A percentile compares a stretch with the other conserved stretches of the same genome.
Conservation (phyloP, 2,797 vertebrate genomes). For the Harpagifer antarcticus region DNA sequence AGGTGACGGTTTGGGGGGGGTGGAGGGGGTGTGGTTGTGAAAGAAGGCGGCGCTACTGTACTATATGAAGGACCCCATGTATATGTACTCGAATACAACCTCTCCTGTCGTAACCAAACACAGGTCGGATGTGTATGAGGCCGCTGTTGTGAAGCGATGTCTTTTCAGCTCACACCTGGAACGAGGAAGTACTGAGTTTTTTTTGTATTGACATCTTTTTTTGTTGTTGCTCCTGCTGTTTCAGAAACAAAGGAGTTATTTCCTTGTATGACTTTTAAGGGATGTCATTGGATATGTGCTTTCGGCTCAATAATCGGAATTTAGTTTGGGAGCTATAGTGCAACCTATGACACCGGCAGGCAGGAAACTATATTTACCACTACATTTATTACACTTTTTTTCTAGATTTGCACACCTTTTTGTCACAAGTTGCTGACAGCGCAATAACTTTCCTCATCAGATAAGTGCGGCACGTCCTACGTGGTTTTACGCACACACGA, state of each 20-base stretch:
- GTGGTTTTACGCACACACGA: slow-evolving; percentile 27
- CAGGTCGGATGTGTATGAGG: slow-evolving; percentile 1
- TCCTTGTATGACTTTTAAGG: not conserved
- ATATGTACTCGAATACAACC: slow-evolving; percentile 60
- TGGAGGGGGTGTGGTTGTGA: not conserved
- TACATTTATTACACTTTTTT: too few species aligned
- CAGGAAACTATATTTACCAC: not conserved
- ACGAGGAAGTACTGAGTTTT: slow-evolving; percentile 42
- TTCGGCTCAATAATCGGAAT: slow-evolving; percentile 30
- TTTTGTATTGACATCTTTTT: not conserved
- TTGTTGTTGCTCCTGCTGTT: not conserved
- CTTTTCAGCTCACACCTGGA: slow-evolving; percentile 53
- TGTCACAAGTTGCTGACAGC: slow-evolving; percentile 33
- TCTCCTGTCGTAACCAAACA: not conserved
- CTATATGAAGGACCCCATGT: slow-evolving; percentile 48
- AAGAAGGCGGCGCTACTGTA: slow-evolving; percentile 63
- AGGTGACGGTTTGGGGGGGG: not conserved
- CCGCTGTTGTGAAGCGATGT: slow-evolving; percentile 28
- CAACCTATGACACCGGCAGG: slow-evolving; percentile 22
- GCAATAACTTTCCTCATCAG: slow-evolving; percentile 36
- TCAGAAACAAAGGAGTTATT: not conserved
- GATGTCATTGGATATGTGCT: slow-evolving; percentile 43
- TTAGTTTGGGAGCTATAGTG: not conserved
- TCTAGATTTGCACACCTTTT: not conserved
- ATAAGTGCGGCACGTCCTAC: slow-evolving; percentile 33